Conservation (phyloP, 2,113 vertebrate genomes). For the Eretmochelys imbricata region DNA sequence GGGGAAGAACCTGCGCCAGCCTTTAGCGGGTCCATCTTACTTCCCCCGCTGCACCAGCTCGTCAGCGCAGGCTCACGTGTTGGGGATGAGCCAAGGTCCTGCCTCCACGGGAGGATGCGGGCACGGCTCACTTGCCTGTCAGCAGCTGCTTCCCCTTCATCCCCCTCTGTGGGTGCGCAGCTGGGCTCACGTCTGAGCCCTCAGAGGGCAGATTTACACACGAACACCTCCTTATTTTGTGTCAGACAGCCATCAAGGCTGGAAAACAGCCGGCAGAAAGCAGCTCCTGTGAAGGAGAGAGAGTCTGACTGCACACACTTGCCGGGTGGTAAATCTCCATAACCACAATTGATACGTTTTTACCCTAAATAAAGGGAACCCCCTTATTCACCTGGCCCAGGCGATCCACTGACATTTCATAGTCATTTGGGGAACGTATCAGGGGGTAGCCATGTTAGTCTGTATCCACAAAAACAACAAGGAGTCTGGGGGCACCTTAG, state of each 20-base stretch:
- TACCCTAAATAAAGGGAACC: no score
- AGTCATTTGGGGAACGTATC: no score
- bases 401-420: no score
- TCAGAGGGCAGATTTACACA: background rate
- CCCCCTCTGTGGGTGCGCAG: background rate
- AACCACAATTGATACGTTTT: no score
- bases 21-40: background rate
- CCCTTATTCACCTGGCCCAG: background rate
- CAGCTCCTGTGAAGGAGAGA: no score
- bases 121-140: background rate
- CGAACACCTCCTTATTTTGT: no score
- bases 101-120: background rate
- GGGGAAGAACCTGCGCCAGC: background rate
- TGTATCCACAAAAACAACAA: no score
- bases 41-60: background rate
- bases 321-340: no score
- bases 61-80: background rate
- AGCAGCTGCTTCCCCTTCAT: background rate
- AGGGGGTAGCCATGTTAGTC: no score
- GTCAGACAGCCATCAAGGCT: background rate
- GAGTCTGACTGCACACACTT: no score
- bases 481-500: no score
- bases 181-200: background rate
- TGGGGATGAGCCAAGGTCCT: background rate
- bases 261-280: no score